Evolutionary conservation across 2,888 invertebrate species (phyloP).

Genomic region (Polydrusus tereticollis): DNA sequence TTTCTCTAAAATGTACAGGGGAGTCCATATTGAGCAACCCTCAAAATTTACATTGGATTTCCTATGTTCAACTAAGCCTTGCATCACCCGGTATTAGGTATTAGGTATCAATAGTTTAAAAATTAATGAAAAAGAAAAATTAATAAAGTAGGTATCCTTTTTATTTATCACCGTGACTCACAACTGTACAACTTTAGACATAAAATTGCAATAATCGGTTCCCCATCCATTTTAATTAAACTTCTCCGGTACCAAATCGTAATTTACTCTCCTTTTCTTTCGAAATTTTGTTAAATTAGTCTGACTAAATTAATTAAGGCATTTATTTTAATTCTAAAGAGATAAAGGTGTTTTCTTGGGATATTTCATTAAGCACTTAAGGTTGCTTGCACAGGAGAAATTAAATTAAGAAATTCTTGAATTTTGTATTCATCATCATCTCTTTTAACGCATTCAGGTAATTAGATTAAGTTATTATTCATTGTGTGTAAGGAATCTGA

Average conservation of each 20-base stretch:
- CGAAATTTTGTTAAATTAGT: slow-evolving; percentile 11
- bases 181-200: not conserved
- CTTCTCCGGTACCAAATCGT: not conserved
- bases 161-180: too few species aligned
- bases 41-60: too few species aligned
- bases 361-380: slow-evolving; percentile 4
- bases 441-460: not conserved
- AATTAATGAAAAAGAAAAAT: too few species aligned
- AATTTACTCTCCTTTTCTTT: not conserved
- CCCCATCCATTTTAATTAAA: not conserved
- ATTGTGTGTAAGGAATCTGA: not conserved
- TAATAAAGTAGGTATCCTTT: too few species aligned
- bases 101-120: too few species aligned
- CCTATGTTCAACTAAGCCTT: too few species aligned
- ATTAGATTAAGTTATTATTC: not conserved
- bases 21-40: too few species aligned
- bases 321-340: slow-evolving; percentile 7
- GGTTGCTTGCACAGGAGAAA: not conserved
- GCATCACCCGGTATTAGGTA: too few species aligned
- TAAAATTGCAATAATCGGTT: not conserved
- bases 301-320: slow-evolving; percentile 3
- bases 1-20: too few species aligned
- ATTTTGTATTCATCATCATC: not conserved
- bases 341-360: slow-evolving; percentile 7
- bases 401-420: not conserved